phyloP scores from a whole-genome alignment of 2,797 vertebrate genomes.

The Sarcoramphus papa region DNA sequence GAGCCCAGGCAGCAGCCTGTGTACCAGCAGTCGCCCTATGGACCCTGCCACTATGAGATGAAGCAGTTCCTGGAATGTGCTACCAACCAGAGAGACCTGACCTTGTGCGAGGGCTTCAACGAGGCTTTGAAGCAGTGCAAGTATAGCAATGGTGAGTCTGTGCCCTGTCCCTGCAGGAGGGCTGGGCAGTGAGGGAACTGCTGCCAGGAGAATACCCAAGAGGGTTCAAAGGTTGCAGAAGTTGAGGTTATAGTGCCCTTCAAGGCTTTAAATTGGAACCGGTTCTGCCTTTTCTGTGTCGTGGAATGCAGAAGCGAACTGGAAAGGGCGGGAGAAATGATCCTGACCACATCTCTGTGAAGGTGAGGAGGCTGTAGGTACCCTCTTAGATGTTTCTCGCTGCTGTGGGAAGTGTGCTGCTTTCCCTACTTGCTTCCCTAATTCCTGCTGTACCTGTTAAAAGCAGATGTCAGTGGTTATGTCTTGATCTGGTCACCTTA shows the following conservation, averaged over 20 bases:
- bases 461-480: neutral
- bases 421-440: neutral
- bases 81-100: slow-evolving; percentile 84
- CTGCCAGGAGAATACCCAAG: accelerated
- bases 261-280: neutral
- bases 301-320: neutral
- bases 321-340: neutral
- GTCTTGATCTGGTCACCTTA: too few species aligned
- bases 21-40: slow-evolving; percentile 56
- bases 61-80: slow-evolving; percentile 92
- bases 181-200: accelerated
- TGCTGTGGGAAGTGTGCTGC: neutral
- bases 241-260: neutral
- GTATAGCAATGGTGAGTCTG: slow-evolving; percentile 78
- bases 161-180: accelerated
- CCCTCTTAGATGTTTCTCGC: neutral
- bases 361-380: neutral
- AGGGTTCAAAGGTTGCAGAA: neutral
- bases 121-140: slow-evolving; percentile 95
- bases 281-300: accelerated
- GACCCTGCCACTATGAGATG: slow-evolving; percentile 90
- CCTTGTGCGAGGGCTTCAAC: slow-evolving; percentile 89
- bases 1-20: slow-evolving; percentile 62
- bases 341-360: accelerated
- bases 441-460: accelerated